A percentile compares a stretch with the other conserved stretches of the same genome.
These are phyloP conservation scores for Aquatica leii DNA, from an alignment of 2,888 invertebrate species.

Conservation along the genomic window DNA sequence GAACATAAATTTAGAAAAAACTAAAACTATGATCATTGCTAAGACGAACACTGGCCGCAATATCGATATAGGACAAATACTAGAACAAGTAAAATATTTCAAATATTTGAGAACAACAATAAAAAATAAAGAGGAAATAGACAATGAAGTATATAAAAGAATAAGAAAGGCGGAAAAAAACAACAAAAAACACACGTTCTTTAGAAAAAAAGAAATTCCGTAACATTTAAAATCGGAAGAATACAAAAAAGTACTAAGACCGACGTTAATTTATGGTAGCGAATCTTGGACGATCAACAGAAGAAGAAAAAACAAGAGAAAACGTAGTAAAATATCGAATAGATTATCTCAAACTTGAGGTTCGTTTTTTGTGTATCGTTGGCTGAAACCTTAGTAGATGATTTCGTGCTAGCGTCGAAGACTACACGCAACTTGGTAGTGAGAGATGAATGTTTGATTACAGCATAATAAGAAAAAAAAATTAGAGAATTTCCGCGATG, in stretches of 20 bases:
- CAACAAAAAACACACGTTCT: slow-evolving; percentile 4
- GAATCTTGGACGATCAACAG: slow-evolving; percentile 5
- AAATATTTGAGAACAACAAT: slow-evolving; percentile 18
- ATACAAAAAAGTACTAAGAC: slow-evolving; percentile 15
- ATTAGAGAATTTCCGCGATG: background rate
- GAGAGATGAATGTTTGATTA: background rate
- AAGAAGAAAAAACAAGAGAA: slow-evolving; percentile 12
- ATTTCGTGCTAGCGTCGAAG: no score
- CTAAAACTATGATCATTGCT: no score
- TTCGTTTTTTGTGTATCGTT: no score
- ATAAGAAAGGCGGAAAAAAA: slow-evolving; percentile 1
- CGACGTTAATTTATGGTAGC: no score
- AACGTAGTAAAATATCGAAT: background rate
- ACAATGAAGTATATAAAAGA: no score
- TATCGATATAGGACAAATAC: background rate
- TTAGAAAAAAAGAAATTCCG: slow-evolving; percentile 12
- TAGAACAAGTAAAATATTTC: background rate
- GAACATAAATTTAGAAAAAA: background rate
- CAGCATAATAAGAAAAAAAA: background rate
- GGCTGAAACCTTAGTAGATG: no score
- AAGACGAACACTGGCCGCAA: no score
- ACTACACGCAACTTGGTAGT: background rate
- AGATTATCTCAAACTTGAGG: no score
- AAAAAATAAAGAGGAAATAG: slow-evolving; percentile 11
- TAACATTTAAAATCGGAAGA: slow-evolving; percentile 5